phyloP scores from a whole-genome alignment of 2,797 vertebrate species.

The Chelidonichthys spinosus region DNA sequence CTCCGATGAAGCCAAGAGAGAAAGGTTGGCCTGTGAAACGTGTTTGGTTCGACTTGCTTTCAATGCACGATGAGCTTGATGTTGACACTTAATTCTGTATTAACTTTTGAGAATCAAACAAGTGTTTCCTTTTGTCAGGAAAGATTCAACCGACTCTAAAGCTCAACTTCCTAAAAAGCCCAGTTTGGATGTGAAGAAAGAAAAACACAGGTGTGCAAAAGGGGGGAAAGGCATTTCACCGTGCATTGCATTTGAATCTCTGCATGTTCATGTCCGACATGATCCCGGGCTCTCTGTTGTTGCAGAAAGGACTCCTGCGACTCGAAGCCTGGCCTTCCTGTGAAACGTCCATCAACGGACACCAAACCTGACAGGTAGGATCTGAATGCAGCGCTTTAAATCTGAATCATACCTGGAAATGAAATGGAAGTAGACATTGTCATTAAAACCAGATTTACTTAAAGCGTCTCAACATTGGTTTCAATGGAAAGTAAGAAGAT shows the following conservation, averaged over 20 bases:
- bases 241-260: neutral
- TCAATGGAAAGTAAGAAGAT: neutral
- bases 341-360: conserved; percentile 76
- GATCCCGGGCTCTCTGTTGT: conserved; percentile 9
- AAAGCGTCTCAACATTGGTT: conserved; percentile 9
- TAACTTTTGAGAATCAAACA: conserved; percentile 30
- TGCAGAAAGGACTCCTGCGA: conserved; percentile 83
- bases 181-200: conserved; percentile 78
- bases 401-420: neutral
- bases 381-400: neutral
- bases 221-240: conserved; percentile 4
- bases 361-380: conserved; percentile 79
- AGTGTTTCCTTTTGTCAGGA: conserved; percentile 76
- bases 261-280: neutral
- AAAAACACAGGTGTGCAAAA: conserved; percentile 81
- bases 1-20: conserved; percentile 78
- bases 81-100: neutral
- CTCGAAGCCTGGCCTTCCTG: conserved; percentile 67
- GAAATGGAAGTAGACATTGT: neutral
- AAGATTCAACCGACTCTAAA: conserved; percentile 79
- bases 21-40: conserved; percentile 76
- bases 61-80: neutral
- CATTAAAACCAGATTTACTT: neutral
- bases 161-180: conserved; percentile 60
- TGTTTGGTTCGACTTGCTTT: conserved; percentile 1